Percentiles rank a stretch among this genome's conserved stretches.
These are phyloP conservation scores for Onthophagus sagittarius DNA, from an alignment of 2,888 invertebrate species.

Conservation along the genomic window DNA sequence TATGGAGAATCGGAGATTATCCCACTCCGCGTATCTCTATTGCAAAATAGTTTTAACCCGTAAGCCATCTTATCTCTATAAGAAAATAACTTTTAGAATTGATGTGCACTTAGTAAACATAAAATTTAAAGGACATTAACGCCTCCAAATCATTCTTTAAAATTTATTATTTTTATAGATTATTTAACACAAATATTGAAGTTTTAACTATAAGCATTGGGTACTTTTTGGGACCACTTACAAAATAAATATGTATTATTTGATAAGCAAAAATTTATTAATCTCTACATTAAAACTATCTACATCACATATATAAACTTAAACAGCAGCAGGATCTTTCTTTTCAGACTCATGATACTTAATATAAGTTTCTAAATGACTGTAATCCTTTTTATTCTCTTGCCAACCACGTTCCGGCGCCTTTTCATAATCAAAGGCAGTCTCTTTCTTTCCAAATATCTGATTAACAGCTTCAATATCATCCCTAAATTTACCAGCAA, in stretches of 20 bases:
- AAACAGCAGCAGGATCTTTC: constrained; percentile 68
- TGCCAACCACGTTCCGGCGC: constrained; percentile 78
- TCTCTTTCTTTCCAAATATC: constrained; percentile 65
- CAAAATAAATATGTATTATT: background rate
- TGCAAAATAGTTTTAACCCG: no score
- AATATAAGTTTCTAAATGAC: constrained; percentile 70
- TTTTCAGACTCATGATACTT: constrained; percentile 76
- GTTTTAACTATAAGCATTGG: no score
- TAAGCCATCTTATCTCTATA: no score
- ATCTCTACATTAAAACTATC: background rate
- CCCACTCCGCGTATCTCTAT: no score
- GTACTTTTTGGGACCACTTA: no score
- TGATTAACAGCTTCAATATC: constrained; percentile 64
- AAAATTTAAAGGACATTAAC: no score
- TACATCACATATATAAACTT: constrained; percentile 32
- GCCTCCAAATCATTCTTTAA: no score
- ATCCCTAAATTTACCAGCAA: constrained; percentile 69
- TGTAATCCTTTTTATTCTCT: constrained; percentile 78
- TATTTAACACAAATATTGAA: no score
- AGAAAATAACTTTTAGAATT: no score
- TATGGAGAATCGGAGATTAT: no score
- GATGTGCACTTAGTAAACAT: no score
- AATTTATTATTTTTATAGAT: no score
- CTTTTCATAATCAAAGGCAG: constrained; percentile 70
- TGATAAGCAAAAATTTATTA: background rate